Evolutionary conservation across 2,888 invertebrate genomes (phyloP).

Genomic region (Drosophila yooni): DNA sequence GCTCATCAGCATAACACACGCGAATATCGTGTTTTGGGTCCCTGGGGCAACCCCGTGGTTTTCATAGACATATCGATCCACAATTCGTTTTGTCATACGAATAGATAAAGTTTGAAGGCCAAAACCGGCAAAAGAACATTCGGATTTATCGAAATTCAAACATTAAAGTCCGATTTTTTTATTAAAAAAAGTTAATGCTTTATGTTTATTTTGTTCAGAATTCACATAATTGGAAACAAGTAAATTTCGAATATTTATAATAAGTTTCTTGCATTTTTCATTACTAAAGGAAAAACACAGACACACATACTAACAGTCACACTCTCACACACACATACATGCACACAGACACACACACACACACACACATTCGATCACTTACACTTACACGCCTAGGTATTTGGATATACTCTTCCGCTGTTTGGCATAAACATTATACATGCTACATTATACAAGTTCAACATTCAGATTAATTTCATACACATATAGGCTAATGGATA

Average conservation of each 20-base stretch:
- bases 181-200: conserved; percentile 50
- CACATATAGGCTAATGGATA: conserved; percentile 46
- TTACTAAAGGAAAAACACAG: conserved; percentile 47
- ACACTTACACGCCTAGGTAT: conserved; percentile 71
- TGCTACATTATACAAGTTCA: conserved; percentile 56
- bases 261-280: conserved; percentile 45
- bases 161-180: conserved; percentile 11
- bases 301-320: conserved; percentile 33
- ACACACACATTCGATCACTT: conserved; percentile 4
- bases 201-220: conserved; percentile 60
- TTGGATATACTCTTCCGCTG: conserved; percentile 74
- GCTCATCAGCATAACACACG: conserved; percentile 60
- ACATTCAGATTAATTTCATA: conserved; percentile 49
- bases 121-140: conserved; percentile 33
- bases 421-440: conserved; percentile 72
- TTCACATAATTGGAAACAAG: conserved; percentile 43
- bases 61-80: conserved; percentile 35
- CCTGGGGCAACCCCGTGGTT: conserved; percentile 15
- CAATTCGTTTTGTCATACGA: conserved; percentile 62
- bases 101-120: conserved; percentile 34
- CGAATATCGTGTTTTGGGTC: conserved; percentile 8
- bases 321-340: conserved; percentile 14
- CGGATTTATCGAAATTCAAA: neutral
- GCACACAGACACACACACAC: conserved; percentile 17
- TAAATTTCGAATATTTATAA: conserved; percentile 59